phyloP scores from a whole-genome alignment of 2,797 vertebrate genomes.

The Rhabdomys pumilio region DNA sequence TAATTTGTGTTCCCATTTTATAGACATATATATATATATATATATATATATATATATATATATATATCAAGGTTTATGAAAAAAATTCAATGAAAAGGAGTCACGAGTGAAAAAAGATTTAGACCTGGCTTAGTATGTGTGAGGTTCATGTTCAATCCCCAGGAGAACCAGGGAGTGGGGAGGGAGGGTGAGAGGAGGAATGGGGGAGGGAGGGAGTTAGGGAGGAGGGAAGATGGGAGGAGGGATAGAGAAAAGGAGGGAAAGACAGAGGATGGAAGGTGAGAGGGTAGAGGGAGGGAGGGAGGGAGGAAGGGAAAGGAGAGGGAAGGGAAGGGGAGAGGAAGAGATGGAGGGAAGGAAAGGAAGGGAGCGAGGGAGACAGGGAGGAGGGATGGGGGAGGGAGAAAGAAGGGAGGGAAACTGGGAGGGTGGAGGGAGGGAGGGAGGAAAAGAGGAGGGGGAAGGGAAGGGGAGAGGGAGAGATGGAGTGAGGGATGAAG shows the following conservation, averaged over 20 bases:
- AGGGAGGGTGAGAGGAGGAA: not conserved
- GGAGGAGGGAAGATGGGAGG: too few species aligned
- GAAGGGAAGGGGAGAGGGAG: not conserved
- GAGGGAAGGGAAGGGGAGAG: not conserved
- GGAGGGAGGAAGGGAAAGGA: too few species aligned
- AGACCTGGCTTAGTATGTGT: not conserved
- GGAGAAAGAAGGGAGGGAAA: not conserved
- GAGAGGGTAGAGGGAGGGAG: not conserved
- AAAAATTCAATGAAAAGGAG: not conserved
- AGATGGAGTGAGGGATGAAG: not conserved
- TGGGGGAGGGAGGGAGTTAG: not conserved
- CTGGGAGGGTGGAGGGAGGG: not conserved
- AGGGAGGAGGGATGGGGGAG: not conserved
- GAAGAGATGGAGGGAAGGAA: not conserved
- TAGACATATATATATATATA: not conserved
- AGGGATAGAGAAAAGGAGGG: too few species aligned
- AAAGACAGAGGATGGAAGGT: too few species aligned
- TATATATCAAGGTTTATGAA: not conserved
- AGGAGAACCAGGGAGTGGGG: not conserved
- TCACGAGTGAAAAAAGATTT: not conserved
- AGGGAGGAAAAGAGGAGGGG: not conserved
- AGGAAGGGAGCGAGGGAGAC: not conserved
- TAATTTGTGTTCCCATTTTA: not conserved
- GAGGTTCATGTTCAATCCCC: not conserved
- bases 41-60: too few species aligned